A percentile compares a stretch with the other conserved stretches of the same genome.
These are phyloP conservation scores for Arenaria interpres DNA, from an alignment of 2,113 vertebrate species.

Conservation along the genomic window DNA sequence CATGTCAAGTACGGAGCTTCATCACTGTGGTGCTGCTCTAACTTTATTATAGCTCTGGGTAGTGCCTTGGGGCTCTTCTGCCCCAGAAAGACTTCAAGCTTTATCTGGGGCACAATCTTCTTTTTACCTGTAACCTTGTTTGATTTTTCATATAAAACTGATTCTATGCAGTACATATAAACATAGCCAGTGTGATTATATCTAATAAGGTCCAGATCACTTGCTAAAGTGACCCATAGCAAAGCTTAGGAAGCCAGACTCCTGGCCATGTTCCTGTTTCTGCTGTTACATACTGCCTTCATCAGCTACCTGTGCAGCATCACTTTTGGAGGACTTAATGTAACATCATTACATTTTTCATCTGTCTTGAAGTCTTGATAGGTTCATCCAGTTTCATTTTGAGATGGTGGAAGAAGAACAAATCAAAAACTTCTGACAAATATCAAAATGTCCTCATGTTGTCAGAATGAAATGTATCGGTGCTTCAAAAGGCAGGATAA, in stretches of 20 bases:
- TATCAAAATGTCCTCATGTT: conserved; percentile 19
- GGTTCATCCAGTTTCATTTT: conserved; percentile 18
- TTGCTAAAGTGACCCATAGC: not conserved
- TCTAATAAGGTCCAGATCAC: not conserved
- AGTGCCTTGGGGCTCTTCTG: not conserved
- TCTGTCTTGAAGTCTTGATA: conserved; percentile 21
- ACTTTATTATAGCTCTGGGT: not conserved
- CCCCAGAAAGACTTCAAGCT: not conserved
- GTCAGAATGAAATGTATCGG: not conserved
- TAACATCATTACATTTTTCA: not conserved
- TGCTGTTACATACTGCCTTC: not conserved
- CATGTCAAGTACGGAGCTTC: not conserved
- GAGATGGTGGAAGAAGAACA: conserved; percentile 1
- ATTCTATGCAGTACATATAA: not conserved
- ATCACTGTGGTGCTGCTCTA: not conserved
- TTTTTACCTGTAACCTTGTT: not conserved
- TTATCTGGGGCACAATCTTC: not conserved
- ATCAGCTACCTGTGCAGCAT: not conserved
- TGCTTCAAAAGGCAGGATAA: conserved; percentile 4
- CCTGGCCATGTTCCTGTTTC: not conserved
- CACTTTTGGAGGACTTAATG: not conserved
- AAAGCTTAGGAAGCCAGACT: not conserved
- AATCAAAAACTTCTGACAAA: conserved; percentile 36
- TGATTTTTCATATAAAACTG: not conserved
- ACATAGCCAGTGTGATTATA: not conserved